Base-by-base conservation (phyloP, 2,888 invertebrate genomes). In the Rhopalosiphum nymphaeae region DNA sequence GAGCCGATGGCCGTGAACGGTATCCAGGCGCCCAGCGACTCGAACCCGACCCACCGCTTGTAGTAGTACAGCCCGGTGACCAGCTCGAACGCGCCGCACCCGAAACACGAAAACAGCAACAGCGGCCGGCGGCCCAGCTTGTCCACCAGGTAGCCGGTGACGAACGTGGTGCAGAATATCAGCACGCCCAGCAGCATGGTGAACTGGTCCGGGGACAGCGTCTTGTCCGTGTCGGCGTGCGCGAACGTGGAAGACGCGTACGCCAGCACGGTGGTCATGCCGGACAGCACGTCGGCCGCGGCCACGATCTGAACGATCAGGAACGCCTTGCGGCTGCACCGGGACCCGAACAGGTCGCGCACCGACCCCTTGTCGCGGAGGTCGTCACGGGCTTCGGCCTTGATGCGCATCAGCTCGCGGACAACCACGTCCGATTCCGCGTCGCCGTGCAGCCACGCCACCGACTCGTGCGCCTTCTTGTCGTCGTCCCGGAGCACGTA, bases 71-170 rank as follows among this genome's bases (percentile, higher is more conserved):
- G 93, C 0, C 96, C 97, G 13, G 97, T 96, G 1, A 96, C 94
- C 0, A 96, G 96, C 95, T 97, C 95, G 95, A 97, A 96, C 9
- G 97, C 95, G 36, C 97, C 97, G 0, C 97, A 97, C 11, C 97
- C 96, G 1, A 97, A 95, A 49, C 97, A 97, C 3, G 97, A 97
- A 67, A 96, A 95, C 26, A 97, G 95, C 95, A 97, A 95, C 0
- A 97, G 96, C 16, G 92, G 92, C 61, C 95, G 95, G 67, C 95
- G 94, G n/a, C 95, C 95, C n/a, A 95, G 89, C 29, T 90, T 86
- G 91, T 95, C 95, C 87, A 95, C 94, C 94, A 95, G 92, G 87
- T 95, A 95, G 9, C 95, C 95, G 67, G 95, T 94, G 53, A 94
- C 91, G 57, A 95, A 92, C 44, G 94, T 94, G 44, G 92, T 92